phyloP scores from a whole-genome alignment of 2,888 invertebrate genomes.

The Agriopis aurantiaria region DNA sequence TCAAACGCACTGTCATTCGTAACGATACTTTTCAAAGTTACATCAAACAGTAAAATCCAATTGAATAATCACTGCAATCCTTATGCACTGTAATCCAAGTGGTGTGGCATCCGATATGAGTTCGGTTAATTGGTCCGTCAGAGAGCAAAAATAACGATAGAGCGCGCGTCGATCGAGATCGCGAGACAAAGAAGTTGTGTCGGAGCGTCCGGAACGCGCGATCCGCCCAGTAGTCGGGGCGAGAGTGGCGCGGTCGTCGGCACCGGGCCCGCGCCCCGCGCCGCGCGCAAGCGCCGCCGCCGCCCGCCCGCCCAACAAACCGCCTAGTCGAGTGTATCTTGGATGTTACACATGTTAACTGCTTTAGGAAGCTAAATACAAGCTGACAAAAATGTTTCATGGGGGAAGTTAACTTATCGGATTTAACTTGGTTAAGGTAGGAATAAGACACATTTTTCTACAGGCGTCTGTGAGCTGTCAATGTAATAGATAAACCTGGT shows the following conservation, averaged over 20 bases:
- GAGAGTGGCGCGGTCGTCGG: conserved; percentile 68
- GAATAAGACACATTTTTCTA: conserved; percentile 21
- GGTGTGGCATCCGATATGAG: conserved; percentile 58
- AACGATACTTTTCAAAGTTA: conserved; percentile 29
- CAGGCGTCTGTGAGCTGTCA: neutral
- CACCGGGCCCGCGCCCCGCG: conserved; percentile 54
- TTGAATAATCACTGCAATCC: conserved; percentile 80
- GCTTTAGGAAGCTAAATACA: conserved; percentile 68
- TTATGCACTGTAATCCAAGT: conserved; percentile 81
- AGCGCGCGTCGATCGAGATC: conserved; percentile 59
- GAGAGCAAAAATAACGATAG: conserved; percentile 74
- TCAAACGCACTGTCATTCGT: conserved; percentile 22
- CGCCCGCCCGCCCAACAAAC: conserved; percentile 64
- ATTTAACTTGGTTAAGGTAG: conserved; percentile 19
- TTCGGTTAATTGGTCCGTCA: conserved; percentile 52
- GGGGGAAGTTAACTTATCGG: conserved; percentile 42
- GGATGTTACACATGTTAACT: conserved; percentile 71
- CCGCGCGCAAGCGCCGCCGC: conserved; percentile 55
- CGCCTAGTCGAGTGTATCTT: conserved; percentile 71
- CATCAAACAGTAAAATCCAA: conserved; percentile 56
- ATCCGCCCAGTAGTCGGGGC: conserved; percentile 69
- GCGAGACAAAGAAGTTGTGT: conserved; percentile 69
- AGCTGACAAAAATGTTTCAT: conserved; percentile 56
- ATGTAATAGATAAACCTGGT: neutral
- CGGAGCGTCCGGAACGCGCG: conserved; percentile 52